A percentile compares a stretch with the other conserved stretches of the same genome.
phyloP scores from a whole-genome alignment of 2,113 vertebrate species.

The Polyodon spathula region DNA sequence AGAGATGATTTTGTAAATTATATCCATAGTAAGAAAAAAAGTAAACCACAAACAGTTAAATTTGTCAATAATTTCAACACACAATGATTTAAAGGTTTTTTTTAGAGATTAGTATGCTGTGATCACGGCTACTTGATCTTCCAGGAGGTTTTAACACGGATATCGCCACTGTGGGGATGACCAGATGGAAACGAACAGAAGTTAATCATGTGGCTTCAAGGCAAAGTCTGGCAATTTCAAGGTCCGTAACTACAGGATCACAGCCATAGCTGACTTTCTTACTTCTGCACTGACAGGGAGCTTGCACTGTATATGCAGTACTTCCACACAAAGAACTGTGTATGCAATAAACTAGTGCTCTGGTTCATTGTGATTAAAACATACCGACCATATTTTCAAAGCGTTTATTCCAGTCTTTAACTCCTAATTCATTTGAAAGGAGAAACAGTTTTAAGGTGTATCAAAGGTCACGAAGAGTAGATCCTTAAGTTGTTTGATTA shows the following conservation, averaged over 20 bases:
- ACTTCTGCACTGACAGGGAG: background rate
- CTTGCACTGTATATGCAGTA: background rate
- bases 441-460: too few species aligned
- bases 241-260: background rate
- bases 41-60: too few species aligned
- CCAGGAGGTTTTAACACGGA: background rate
- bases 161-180: background rate
- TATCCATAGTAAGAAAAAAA: too few species aligned
- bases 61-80: slow-evolving; percentile 12
- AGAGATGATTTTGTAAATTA: too few species aligned
- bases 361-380: background rate
- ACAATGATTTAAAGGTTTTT: slow-evolving; percentile 6
- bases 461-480: too few species aligned
- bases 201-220: background rate
- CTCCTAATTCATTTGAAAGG: too few species aligned
- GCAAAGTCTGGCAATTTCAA: background rate
- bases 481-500: too few species aligned
- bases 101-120: background rate
- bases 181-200: background rate
- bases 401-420: too few species aligned
- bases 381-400: too few species aligned
- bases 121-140: too few species aligned
- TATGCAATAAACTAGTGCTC: background rate
- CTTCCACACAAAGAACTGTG: background rate
- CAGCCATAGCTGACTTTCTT: background rate